Evolutionary conservation across 2,888 invertebrate genomes (phyloP), one percentile per base, ranked within the genome.

Genomic region (Melinopterus prodromus): DNA sequence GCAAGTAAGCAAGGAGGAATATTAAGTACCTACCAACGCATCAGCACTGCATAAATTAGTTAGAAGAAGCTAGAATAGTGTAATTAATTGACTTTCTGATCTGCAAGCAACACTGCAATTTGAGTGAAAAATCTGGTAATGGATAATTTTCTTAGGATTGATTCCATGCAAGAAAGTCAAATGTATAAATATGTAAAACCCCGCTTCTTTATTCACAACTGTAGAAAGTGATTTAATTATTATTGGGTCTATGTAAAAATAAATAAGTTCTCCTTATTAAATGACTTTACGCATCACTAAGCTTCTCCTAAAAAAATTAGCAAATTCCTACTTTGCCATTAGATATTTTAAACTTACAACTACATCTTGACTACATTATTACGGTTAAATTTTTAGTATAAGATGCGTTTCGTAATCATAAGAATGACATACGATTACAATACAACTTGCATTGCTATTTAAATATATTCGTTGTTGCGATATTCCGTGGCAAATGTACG

Each of bases 171-270:
- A 12, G 7, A 53, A 9, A 53, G 2, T 53, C 9, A 53, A 53
- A 53, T 7, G 7, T 53, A 12, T 7, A 53, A 53, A 53, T 53
- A 53, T 53, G 53, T 53, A 53, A 53, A 53, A 53, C 53, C 5
- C 7, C 53, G 0, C 5, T 53, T 53, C 53, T 9, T 53, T 53
- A 53, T 53, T 53, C 12, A 12, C 53, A 53, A 53, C 53, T 12
- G 53, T 53, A 53, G 53, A 53, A 53, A 53, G 53, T 53, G 53
- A 53, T 53, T 53, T 53, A 53, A 53, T 53, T 53, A 53, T 53
- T 53, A 53, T 53, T 53, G 53, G 5, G 7, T 53, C 53, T 53
- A 7, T 7, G 53, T 12, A 53, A 9, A 53, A 53, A 53, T 9
- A 7, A 9, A 1, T 53, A 9, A 7, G 53, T 53, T 53, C 53